A percentile compares a stretch with the other conserved stretches of the same genome.
Evolutionary conservation across 2,113 vertebrate genomes (phyloP).

Genomic region (Pampusana beccarii): DNA sequence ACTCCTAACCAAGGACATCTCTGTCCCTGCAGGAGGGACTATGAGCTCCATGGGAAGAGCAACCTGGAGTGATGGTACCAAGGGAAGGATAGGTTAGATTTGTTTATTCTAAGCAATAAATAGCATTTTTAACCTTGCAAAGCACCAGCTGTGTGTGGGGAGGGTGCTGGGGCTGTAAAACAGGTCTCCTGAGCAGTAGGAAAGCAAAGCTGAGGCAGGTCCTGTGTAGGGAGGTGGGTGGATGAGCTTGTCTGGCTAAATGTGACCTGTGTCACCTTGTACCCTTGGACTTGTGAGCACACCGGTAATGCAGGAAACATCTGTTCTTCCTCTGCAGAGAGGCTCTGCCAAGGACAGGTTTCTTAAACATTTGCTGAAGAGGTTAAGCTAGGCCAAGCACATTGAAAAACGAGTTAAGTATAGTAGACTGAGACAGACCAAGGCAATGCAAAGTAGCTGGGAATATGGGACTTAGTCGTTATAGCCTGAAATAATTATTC

Average conservation of each 20-base stretch:
- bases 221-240: background rate
- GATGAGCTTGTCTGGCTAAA: background rate
- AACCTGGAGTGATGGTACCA: accelerated
- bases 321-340: background rate
- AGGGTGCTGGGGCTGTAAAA: background rate
- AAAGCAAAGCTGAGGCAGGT: background rate
- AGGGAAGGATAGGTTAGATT: accelerated
- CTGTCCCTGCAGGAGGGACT: background rate
- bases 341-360: accelerated
- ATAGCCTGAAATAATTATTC: background rate
- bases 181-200: background rate
- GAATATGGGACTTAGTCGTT: background rate
- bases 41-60: background rate
- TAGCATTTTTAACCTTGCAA: no score
- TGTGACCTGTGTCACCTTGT: accelerated
- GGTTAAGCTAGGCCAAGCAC: background rate
- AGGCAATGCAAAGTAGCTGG: no score
- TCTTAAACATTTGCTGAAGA: background rate
- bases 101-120: background rate
- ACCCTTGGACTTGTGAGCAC: background rate
- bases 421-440: background rate
- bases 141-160: accelerated
- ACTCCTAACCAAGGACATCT: background rate
- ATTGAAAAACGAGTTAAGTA: background rate
- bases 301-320: accelerated